These are phyloP conservation scores for Agriotes lineatus DNA, from an alignment of 2,888 invertebrate genomes.

Conservation along the genomic window DNA sequence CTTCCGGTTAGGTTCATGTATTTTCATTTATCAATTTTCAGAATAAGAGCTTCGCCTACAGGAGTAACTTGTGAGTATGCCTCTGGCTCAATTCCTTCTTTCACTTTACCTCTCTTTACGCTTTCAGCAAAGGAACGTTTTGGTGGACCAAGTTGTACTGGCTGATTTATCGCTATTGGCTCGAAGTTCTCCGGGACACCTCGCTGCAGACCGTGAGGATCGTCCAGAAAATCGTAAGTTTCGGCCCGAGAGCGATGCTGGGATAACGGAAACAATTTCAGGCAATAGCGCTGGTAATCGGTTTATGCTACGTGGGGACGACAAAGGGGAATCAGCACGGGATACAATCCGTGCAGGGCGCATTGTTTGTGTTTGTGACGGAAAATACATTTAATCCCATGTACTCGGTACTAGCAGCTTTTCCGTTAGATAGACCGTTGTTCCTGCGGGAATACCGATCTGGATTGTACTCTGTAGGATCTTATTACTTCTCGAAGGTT, in stretches of 20 bases:
- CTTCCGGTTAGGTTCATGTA: neutral
- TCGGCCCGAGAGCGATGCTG: too few species aligned
- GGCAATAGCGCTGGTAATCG: slow-evolving; percentile 82
- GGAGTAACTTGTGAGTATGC: slow-evolving; percentile 17
- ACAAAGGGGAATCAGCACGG: slow-evolving; percentile 81
- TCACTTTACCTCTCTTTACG: neutral
- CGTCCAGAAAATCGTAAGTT: slow-evolving; percentile 86
- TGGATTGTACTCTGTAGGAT: slow-evolving; percentile 83
- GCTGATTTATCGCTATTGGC: slow-evolving; percentile 80
- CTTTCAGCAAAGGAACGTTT: slow-evolving; percentile 71
- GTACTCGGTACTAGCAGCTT: slow-evolving; percentile 89
- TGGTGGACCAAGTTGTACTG: slow-evolving; percentile 82
- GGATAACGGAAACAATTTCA: slow-evolving; percentile 58
- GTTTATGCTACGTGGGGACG: slow-evolving; percentile 86
- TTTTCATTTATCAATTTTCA: slow-evolving; percentile 10
- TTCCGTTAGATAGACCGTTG: slow-evolving; percentile 84
- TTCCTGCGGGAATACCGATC: slow-evolving; percentile 85
- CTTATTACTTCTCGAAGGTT: slow-evolving; percentile 86
- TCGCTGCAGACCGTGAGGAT: slow-evolving; percentile 81
- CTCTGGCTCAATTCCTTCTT: neutral
- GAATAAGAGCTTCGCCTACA: neutral
- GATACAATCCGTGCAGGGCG: slow-evolving; percentile 90
- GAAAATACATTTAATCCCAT: slow-evolving; percentile 93
- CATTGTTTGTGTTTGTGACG: slow-evolving; percentile 87
- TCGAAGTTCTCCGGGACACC: slow-evolving; percentile 85